These are phyloP conservation scores for Anodontia alba DNA, from an alignment of 2,888 invertebrate species.

Conservation along the genomic window DNA sequence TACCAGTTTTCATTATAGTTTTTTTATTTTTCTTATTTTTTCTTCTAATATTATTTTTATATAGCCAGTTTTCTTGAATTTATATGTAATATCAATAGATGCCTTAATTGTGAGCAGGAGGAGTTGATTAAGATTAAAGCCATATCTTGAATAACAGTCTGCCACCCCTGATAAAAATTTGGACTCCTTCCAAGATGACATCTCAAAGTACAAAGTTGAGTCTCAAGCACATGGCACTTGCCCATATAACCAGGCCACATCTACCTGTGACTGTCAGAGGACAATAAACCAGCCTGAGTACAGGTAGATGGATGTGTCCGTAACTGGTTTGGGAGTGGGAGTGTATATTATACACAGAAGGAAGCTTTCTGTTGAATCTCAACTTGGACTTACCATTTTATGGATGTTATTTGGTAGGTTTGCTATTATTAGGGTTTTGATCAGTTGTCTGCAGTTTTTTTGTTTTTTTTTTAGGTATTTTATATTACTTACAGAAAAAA, in stretches of 20 bases:
- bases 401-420: too few species aligned
- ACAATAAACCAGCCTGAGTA: background rate
- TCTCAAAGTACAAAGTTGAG: constrained; percentile 62
- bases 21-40: too few species aligned
- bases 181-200: constrained; percentile 33
- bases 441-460: too few species aligned
- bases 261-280: constrained; percentile 14
- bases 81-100: background rate
- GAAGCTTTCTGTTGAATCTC: too few species aligned
- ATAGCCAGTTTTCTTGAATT: too few species aligned
- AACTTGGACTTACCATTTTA: too few species aligned
- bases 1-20: too few species aligned
- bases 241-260: constrained; percentile 51
- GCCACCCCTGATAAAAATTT: constrained; percentile 20
- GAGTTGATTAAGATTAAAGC: background rate
- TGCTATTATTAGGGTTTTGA: too few species aligned
- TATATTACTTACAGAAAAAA: too few species aligned
- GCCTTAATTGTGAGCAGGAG: background rate
- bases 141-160: background rate
- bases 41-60: too few species aligned
- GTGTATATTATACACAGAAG: background rate
- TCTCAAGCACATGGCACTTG: constrained; percentile 50
- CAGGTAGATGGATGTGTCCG: constrained; percentile 4
- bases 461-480: too few species aligned
- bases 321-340: background rate